phyloP scores from a whole-genome alignment of 2,888 invertebrate genomes.

The Cyaniris semiargus region DNA sequence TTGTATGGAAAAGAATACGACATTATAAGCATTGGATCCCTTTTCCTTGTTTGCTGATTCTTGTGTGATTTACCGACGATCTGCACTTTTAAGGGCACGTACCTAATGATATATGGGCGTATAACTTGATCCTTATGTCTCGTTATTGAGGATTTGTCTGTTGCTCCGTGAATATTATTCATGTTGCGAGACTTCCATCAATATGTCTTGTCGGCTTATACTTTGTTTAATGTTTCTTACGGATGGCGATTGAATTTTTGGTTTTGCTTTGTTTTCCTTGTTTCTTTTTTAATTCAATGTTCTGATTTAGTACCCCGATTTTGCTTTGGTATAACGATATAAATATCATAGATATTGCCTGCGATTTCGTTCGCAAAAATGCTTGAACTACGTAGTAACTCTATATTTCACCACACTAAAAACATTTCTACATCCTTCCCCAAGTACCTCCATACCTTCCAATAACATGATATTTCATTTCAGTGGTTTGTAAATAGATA shows the following conservation, averaged over 20 bases:
- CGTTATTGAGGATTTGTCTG: slow-evolving; percentile 9
- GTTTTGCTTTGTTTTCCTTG: not conserved
- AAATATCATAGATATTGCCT: not conserved
- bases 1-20: slow-evolving; percentile 43
- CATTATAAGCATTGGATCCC: slow-evolving; percentile 42
- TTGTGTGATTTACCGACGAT: slow-evolving; percentile 21
- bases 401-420: too few species aligned
- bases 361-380: too few species aligned
- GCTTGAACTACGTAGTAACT: too few species aligned
- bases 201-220: not conserved
- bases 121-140: slow-evolving; percentile 11
- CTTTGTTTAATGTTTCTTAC: not conserved
- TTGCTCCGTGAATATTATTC: not conserved
- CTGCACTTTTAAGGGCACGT: slow-evolving; percentile 27
- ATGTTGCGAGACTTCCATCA: not conserved
- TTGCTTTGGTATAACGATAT: not conserved
- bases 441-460: too few species aligned
- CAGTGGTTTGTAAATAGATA: not conserved
- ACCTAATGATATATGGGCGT: slow-evolving; percentile 1
- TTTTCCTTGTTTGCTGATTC: slow-evolving; percentile 28
- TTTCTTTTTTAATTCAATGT: not conserved
- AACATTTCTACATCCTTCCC: too few species aligned
- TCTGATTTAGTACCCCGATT: not conserved
- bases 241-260: not conserved
- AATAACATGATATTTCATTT: not conserved